These are phyloP conservation scores for Chaunax sp. DNA, from an alignment of 2,797 vertebrate species.

Conservation along the genomic window DNA sequence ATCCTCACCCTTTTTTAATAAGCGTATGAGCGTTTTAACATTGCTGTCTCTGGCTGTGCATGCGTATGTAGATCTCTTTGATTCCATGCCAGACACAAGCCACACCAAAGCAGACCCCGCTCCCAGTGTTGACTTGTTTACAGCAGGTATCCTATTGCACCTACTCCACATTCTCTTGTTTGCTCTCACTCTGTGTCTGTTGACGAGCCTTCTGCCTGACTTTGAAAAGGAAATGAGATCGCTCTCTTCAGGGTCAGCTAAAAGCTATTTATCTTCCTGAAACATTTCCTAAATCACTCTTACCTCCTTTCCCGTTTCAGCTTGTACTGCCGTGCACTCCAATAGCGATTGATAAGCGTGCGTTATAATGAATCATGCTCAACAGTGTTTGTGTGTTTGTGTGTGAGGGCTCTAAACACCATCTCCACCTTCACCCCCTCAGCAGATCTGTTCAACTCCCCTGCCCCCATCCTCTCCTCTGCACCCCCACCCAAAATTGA, in stretches of 20 bases:
- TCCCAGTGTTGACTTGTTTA: slow-evolving; percentile 94
- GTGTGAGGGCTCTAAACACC: slow-evolving; percentile 49
- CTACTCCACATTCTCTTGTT: slow-evolving; percentile 23
- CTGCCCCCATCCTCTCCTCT: slow-evolving; percentile 86
- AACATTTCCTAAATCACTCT: slow-evolving; percentile 41
- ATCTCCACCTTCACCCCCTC: slow-evolving; percentile 72
- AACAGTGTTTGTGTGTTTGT: slow-evolving; percentile 18
- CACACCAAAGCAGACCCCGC: slow-evolving; percentile 84
- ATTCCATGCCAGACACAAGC: slow-evolving; percentile 87
- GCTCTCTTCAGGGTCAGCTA: slow-evolving; percentile 46
- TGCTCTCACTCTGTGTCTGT: slow-evolving; percentile 48
- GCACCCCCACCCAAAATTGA: slow-evolving; percentile 91
- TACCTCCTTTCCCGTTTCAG: slow-evolving; percentile 43
- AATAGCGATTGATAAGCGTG: slow-evolving; percentile 39
- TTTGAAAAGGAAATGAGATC: slow-evolving; percentile 54
- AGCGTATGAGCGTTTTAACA: slow-evolving; percentile 21
- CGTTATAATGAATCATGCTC: slow-evolving; percentile 26
- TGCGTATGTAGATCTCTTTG: slow-evolving; percentile 94
- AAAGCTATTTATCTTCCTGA: slow-evolving; percentile 53
- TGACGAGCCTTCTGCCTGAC: slow-evolving; percentile 58
- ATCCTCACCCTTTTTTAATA: slow-evolving; percentile 1
- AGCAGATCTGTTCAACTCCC: slow-evolving; percentile 93
- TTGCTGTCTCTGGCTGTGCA: slow-evolving; percentile 82
- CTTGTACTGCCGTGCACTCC: slow-evolving; percentile 59
- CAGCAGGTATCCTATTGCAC: slow-evolving; percentile 89